These are phyloP conservation scores for Monochamus alternatus DNA, from an alignment of 2,888 invertebrate species.

Conservation along the genomic window DNA sequence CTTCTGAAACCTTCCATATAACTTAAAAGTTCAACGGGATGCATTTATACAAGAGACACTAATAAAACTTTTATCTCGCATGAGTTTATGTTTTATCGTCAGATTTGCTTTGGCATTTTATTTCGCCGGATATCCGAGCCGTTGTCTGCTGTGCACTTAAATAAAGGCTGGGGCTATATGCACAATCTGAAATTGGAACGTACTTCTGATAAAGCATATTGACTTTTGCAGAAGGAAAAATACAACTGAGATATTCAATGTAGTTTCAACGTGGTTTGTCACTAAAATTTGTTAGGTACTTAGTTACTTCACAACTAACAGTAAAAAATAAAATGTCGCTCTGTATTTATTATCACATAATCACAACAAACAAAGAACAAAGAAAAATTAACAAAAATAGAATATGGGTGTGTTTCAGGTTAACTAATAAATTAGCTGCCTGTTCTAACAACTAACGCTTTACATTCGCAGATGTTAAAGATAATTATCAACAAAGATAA, in stretches of 20 bases:
- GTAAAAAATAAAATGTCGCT: no score
- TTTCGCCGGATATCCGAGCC: conserved; percentile 15
- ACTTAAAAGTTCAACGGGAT: conserved; percentile 3
- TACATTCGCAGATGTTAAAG: no score
- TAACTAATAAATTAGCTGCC: no score
- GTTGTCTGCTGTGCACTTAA: conserved; percentile 25
- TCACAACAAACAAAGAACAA: no score
- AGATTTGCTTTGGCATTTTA: conserved; percentile 22
- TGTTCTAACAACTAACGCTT: no score
- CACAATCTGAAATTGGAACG: conserved; percentile 26
- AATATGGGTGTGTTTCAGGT: no score
- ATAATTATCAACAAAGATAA: no score
- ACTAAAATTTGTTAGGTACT: no score
- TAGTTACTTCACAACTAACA: no score
- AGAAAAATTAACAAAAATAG: no score
- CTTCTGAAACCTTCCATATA: neutral
- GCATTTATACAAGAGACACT: conserved; percentile 16
- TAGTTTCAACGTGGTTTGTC: no score
- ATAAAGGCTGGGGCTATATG: conserved; percentile 13
- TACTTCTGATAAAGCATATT: conserved; percentile 19
- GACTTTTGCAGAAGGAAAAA: conserved; percentile 16
- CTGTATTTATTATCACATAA: no score
- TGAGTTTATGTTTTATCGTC: conserved; percentile 17
- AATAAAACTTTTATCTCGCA: conserved; percentile 25
- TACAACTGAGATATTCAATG: neutral